A percentile compares a stretch with the other conserved stretches of the same genome.
Conservation (phyloP, 2,888 invertebrate genomes). For the Pseudoips prasinana region DNA sequence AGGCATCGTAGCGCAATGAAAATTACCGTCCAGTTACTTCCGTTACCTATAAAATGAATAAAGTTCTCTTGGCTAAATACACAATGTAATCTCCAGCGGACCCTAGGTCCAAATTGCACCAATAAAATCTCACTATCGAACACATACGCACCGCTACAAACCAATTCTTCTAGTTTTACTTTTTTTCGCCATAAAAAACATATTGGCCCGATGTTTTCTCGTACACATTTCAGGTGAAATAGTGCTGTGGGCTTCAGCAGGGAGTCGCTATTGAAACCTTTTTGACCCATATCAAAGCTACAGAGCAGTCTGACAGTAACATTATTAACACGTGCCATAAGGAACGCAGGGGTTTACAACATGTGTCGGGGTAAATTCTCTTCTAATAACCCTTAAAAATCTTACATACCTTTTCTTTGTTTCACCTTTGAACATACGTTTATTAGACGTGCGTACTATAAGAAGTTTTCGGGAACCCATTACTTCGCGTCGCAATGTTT, state of each 20-base stretch:
- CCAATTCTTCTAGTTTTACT: conserved; percentile 37
- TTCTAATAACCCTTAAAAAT: conserved; percentile 56
- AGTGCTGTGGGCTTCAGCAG: conserved; percentile 44
- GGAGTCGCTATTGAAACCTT: conserved; percentile 55
- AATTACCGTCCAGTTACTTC: too few species aligned
- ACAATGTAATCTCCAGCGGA: conserved; percentile 16
- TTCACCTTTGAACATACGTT: conserved; percentile 24
- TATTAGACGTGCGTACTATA: conserved; percentile 12
- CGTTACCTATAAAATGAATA: too few species aligned
- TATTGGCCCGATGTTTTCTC: conserved; percentile 48
- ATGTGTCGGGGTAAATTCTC: conserved; percentile 43
- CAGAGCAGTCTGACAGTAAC: conserved; percentile 64
- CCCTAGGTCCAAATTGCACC: conserved; percentile 19
- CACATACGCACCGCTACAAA: conserved; percentile 29
- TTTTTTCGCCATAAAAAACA: conserved; percentile 47
- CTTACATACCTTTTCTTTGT: conserved; percentile 43
- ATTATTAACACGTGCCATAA: conserved; percentile 66
- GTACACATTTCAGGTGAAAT: conserved; percentile 50
- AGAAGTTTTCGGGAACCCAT: conserved; percentile 14
- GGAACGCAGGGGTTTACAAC: conserved; percentile 39
- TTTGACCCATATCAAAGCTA: conserved; percentile 63
- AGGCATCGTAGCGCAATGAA: too few species aligned
- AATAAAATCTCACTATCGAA: conserved; percentile 35
- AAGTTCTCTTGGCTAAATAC: too few species aligned
- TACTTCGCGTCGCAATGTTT: conserved; percentile 15